These are phyloP conservation scores for Centrocercus urophasianus DNA, from an alignment of 2,113 vertebrate genomes.

Conservation along the genomic window DNA sequence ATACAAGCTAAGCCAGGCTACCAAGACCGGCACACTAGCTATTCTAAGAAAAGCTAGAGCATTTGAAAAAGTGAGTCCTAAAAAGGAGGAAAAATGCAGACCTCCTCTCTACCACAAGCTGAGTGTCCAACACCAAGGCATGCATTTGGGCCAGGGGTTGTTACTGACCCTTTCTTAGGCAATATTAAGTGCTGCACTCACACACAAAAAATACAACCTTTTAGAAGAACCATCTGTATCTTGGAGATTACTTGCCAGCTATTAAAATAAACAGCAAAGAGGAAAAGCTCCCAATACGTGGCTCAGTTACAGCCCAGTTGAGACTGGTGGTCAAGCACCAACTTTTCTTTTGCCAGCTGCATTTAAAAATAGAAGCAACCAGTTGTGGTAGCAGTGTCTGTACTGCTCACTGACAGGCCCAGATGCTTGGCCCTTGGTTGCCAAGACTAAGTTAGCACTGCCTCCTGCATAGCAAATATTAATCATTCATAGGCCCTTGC, in stretches of 20 bases:
- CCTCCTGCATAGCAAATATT: background rate
- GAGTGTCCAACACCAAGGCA: background rate
- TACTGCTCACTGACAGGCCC: background rate
- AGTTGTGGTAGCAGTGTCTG: background rate
- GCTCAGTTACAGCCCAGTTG: background rate
- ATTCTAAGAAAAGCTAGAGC: background rate
- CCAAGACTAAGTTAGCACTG: background rate
- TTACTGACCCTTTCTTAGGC: background rate
- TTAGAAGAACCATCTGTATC: background rate
- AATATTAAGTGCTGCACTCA: background rate
- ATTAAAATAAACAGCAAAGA: background rate
- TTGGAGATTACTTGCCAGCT: background rate
- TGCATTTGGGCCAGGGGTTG: background rate
- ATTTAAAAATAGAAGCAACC: background rate
- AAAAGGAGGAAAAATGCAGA: conserved; percentile 3
- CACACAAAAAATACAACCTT: background rate
- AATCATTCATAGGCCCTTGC: background rate
- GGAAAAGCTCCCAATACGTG: background rate
- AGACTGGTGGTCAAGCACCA: background rate
- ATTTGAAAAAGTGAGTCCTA: background rate
- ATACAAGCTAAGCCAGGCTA: background rate
- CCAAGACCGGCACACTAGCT: background rate
- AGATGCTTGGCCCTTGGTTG: background rate
- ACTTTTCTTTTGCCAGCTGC: background rate
- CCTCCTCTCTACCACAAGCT: background rate